Base-by-base conservation (phyloP, 2,113 vertebrate species). In the Chlamydotis undulata region DNA sequence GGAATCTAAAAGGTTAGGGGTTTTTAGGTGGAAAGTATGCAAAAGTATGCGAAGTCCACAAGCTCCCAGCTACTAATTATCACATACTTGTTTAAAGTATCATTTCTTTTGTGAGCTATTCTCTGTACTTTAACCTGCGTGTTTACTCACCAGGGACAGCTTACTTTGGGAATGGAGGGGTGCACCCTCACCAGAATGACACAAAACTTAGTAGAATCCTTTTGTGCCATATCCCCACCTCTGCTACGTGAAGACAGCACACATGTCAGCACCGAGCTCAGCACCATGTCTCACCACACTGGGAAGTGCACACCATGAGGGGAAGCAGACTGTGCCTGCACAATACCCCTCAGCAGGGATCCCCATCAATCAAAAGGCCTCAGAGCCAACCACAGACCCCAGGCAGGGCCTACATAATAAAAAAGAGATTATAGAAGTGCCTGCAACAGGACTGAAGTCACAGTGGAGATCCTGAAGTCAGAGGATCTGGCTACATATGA, bases 211-310 rank as follows among this genome's bases (percentile, higher is more conserved):
- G 6, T 57, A 55, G 29, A 22, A 53, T 59, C 14, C 10, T 94
- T 74, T 55, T 81, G 28, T 52, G 52, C n/a, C 7, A 0, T 69
- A 61, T 45, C 35, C 12, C 12, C 41, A 41, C 5, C n/a, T 67
- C 18, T 41, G 31, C 52, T 65, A 23, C 8, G 10, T 37, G 65
- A 80, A 50, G 22, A 41, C 17, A 78, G n/a, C 22, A 53, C 13
- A 35, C 9, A 31, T 0, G 0, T 50, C 61, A 83, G 12, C 55
- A 45, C 5, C 1, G 1, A 92, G 41, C 37, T 11, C 17, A 41
- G 35, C 41, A 50, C 6, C 31, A 25, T 37, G 23, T 57, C 41
- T 63, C 65, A 84, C 37, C 35, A 47, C 19, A 29, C 16, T 35
- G 25, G 43, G 52, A 56, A 80, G 64, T 22, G 24, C 47, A 63